These are phyloP conservation scores for Cyanoderma ruficeps DNA, from an alignment of 2,113 vertebrate genomes.

Conservation along the genomic window DNA sequence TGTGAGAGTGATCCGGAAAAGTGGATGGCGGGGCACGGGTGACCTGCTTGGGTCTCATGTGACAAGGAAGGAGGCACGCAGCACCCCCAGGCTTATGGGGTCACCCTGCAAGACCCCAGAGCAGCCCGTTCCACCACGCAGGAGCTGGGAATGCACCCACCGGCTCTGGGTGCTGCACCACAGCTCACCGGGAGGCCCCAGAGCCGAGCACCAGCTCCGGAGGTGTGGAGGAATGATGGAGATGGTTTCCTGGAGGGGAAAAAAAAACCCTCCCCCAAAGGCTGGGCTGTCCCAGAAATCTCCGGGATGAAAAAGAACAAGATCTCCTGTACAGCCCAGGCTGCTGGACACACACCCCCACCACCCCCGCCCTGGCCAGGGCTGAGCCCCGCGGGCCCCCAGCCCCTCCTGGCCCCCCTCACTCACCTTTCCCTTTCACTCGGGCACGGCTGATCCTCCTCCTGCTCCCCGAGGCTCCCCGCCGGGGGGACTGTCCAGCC, in stretches of 20 bases:
- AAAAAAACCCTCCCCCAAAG: not conserved
- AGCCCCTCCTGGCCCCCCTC: not conserved
- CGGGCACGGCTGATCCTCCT: slow-evolving; percentile 26
- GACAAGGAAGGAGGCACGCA: not conserved
- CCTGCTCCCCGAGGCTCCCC: not conserved
- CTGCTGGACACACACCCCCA: not conserved
- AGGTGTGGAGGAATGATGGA: not conserved
- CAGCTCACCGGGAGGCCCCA: not conserved
- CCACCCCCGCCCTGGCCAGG: not conserved
- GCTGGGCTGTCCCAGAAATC: not conserved
- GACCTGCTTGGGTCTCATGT: not conserved
- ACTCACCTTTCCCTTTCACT: slow-evolving; percentile 49
- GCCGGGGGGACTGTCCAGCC: not conserved
- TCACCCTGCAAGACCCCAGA: not conserved
- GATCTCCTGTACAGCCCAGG: not conserved
- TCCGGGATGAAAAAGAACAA: not conserved
- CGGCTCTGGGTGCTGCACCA: not conserved
- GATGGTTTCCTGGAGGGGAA: not conserved
- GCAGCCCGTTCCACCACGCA: not conserved
- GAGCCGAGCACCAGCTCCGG: not conserved
- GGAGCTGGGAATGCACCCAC: not conserved
- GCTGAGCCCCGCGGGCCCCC: not conserved
- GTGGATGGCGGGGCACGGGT: not conserved
- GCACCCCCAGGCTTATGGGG: not conserved
- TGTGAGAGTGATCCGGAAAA: not conserved